phyloP scores from a whole-genome alignment of 2,888 invertebrate genomes.

The Lasius fuliginosus region DNA sequence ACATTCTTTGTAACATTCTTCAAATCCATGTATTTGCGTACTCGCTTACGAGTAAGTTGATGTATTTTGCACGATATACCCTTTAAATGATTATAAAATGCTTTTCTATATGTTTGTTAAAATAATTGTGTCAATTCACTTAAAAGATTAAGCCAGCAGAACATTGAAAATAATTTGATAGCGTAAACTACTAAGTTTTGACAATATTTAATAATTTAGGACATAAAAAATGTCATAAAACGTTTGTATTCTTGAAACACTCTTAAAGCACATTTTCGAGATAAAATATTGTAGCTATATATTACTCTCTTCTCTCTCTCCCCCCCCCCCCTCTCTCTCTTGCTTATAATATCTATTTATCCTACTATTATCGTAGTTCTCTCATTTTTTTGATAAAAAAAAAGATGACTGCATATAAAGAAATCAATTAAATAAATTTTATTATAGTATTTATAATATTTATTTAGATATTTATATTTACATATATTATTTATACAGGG shows the following conservation, averaged over 20 bases:
- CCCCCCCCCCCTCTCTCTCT: no score
- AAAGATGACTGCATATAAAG: no score
- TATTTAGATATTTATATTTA: no score
- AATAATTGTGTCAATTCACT: background rate
- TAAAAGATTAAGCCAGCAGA: background rate
- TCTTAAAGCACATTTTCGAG: no score
- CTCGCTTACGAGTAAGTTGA: background rate
- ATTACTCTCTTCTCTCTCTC: no score
- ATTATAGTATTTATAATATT: background rate
- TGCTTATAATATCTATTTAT: no score
- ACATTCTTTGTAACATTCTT: constrained; percentile 7
- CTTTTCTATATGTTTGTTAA: background rate
- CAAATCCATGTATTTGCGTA: background rate
- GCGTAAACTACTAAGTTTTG: background rate
- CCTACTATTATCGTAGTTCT: no score
- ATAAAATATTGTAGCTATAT: background rate
- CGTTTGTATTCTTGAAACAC: no score
- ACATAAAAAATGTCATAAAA: background rate
- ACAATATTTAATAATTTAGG: background rate
- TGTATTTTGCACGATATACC: background rate
- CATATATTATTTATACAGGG: no score
- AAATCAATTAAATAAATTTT: background rate
- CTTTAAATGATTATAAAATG: background rate
- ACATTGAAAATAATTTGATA: background rate
- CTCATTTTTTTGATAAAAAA: no score